Percentiles rank a stretch among this genome's conserved stretches.
These are phyloP conservation scores for Sesamia inferens DNA, from an alignment of 2,888 invertebrate genomes.

Conservation along the genomic window DNA sequence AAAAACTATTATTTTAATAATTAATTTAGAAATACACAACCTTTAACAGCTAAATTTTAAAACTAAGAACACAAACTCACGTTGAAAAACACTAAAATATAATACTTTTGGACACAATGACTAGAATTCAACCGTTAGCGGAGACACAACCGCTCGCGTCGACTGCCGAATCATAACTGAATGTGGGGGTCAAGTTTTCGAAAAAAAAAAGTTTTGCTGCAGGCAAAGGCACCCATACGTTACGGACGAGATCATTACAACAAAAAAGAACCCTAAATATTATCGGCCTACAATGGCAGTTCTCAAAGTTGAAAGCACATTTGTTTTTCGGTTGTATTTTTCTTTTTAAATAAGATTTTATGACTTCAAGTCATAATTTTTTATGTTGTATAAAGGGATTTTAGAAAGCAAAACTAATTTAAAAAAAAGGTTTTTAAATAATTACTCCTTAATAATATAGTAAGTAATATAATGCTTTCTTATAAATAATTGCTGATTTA, in stretches of 20 bases:
- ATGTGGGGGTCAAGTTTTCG: slow-evolving; percentile 84
- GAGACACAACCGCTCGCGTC: slow-evolving; percentile 84
- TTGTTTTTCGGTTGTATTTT: slow-evolving; percentile 36
- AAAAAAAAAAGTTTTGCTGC: slow-evolving; percentile 81
- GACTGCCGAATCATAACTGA: slow-evolving; percentile 88
- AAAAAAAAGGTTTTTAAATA: neutral
- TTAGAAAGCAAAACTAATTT: neutral
- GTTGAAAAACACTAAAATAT: slow-evolving; percentile 72
- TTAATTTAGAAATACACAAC: slow-evolving; percentile 71
- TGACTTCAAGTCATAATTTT: neutral
- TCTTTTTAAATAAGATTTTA: slow-evolving; percentile 6
- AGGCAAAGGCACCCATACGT: slow-evolving; percentile 88
- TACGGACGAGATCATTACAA: slow-evolving; percentile 88
- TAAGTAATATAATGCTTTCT: no score
- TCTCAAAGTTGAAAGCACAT: slow-evolving; percentile 79
- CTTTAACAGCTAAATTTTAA: slow-evolving; percentile 68
- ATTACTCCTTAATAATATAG: neutral
- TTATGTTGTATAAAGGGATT: neutral
- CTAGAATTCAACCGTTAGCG: slow-evolving; percentile 85
- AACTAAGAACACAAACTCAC: slow-evolving; percentile 71
- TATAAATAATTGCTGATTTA: neutral
- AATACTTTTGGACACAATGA: slow-evolving; percentile 87
- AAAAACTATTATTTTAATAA: slow-evolving; percentile 53
- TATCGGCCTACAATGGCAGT: slow-evolving; percentile 75
- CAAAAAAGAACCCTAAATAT: slow-evolving; percentile 90